A percentile compares a stretch with the other conserved stretches of the same genome.
These are phyloP conservation scores for Tachysurus vachellii DNA, from an alignment of 2,113 vertebrate genomes.

Conservation along the genomic window DNA sequence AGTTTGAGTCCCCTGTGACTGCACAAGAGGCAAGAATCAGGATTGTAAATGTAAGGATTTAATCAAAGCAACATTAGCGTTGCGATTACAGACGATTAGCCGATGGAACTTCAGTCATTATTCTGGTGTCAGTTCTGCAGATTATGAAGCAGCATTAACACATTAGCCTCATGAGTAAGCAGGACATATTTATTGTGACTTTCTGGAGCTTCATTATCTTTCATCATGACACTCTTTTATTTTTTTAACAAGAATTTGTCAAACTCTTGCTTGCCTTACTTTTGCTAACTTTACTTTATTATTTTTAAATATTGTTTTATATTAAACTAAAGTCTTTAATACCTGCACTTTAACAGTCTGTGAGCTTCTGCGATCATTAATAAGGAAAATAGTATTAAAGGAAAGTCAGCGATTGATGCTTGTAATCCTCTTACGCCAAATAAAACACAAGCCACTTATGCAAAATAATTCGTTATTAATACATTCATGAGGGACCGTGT, in stretches of 20 bases:
- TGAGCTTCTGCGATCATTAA: not conserved
- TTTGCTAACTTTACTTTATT: not conserved
- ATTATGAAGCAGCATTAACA: not conserved
- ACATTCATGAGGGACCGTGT: not conserved
- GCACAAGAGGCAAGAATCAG: not conserved
- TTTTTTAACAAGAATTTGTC: not conserved
- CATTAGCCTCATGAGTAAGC: not conserved
- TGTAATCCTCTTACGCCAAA: conserved; percentile 26
- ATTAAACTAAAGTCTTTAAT: no score
- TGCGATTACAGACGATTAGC: not conserved
- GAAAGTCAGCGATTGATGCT: not conserved
- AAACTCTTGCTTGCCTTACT: not conserved
- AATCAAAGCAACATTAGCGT: not conserved
- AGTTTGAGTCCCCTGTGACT: not conserved
- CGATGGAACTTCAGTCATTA: not conserved
- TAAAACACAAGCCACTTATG: conserved; percentile 19
- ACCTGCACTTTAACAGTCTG: no score
- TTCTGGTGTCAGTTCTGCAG: not conserved
- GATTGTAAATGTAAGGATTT: not conserved
- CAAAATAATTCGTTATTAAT: conserved; percentile 26
- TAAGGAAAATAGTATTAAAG: not conserved
- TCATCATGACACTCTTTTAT: not conserved
- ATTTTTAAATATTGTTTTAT: no score
- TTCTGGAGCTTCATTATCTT: not conserved
- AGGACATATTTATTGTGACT: not conserved